A percentile compares a stretch with the other conserved stretches of the same genome.
Evolutionary conservation across 2,888 invertebrate genomes (phyloP).

Genomic region (Pterostichus niger): DNA sequence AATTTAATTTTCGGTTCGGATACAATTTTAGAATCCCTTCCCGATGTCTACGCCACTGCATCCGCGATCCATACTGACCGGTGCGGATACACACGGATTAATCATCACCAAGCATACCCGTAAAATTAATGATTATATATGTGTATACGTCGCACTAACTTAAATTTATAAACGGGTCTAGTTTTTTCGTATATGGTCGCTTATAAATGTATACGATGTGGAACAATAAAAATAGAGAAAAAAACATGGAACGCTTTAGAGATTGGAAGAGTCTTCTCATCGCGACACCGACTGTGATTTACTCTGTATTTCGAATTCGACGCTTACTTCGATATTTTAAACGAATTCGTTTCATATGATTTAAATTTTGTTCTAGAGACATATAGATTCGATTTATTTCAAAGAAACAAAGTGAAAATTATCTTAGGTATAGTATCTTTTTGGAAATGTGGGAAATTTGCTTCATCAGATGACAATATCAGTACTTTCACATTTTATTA

Average conservation of each 20-base stretch:
- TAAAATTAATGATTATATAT: constrained; percentile 66
- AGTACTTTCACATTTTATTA: neutral
- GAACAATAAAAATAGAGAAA: constrained; percentile 57
- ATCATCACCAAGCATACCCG: constrained; percentile 55
- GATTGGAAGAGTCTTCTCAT: constrained; percentile 38
- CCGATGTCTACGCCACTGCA: constrained; percentile 17
- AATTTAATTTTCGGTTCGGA: too few species aligned
- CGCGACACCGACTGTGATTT: constrained; percentile 36
- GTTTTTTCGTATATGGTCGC: constrained; percentile 57
- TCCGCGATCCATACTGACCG: constrained; percentile 24
- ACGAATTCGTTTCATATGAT: neutral
- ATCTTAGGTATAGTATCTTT: too few species aligned
- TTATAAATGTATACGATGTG: constrained; percentile 53
- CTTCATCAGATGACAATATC: too few species aligned
- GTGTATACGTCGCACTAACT: constrained; percentile 63
- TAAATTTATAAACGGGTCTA: constrained; percentile 61
- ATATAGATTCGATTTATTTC: neutral
- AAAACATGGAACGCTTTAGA: constrained; percentile 43
- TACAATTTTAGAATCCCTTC: neutral
- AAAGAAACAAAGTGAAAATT: too few species aligned
- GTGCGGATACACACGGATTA: constrained; percentile 50
- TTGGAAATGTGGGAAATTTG: too few species aligned
- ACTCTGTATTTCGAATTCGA: constrained; percentile 44
- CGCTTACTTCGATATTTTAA: neutral
- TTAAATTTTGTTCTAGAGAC: neutral